Evolutionary conservation across 2,888 invertebrate genomes (phyloP).

Genomic region (Apodemia duryi): DNA sequence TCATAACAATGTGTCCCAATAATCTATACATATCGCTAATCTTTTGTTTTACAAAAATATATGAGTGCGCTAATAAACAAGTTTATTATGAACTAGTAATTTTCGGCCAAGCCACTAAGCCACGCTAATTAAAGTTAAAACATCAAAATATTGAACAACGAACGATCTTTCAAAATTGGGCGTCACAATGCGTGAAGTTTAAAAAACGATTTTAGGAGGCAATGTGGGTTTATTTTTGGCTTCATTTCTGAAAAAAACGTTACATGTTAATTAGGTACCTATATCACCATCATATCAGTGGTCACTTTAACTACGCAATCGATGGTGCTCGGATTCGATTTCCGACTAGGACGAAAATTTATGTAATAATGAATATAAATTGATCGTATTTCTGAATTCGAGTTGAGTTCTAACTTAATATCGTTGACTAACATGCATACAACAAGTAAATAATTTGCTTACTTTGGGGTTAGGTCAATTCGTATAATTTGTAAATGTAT

Average conservation of each 20-base stretch:
- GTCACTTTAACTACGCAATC: no score
- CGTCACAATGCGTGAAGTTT: constrained; percentile 68
- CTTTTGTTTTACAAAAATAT: constrained; percentile 13
- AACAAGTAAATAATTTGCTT: no score
- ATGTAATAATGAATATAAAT: no score
- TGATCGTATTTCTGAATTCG: no score
- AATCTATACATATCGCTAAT: constrained; percentile 2
- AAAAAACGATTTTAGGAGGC: constrained; percentile 54
- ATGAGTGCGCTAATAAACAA: constrained; percentile 9
- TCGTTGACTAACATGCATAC: no score
- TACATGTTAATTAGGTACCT: constrained; percentile 10
- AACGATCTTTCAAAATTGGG: constrained; percentile 39
- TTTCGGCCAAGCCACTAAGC: constrained; percentile 5
- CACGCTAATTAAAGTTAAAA: constrained; percentile 19
- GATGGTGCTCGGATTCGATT: no score
- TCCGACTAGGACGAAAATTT: no score
- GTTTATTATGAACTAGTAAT: constrained; percentile 3
- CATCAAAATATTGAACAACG: constrained; percentile 29
- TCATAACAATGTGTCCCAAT: constrained; percentile 4
- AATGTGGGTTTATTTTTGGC: constrained; percentile 52
- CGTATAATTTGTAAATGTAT: no score
- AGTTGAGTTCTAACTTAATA: no score
- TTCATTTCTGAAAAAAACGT: constrained; percentile 66
- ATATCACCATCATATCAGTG: no score
- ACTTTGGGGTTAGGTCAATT: no score